Base-by-base conservation (phyloP, 2,113 vertebrate species). In the Gymnobelideus leadbeateri region DNA sequence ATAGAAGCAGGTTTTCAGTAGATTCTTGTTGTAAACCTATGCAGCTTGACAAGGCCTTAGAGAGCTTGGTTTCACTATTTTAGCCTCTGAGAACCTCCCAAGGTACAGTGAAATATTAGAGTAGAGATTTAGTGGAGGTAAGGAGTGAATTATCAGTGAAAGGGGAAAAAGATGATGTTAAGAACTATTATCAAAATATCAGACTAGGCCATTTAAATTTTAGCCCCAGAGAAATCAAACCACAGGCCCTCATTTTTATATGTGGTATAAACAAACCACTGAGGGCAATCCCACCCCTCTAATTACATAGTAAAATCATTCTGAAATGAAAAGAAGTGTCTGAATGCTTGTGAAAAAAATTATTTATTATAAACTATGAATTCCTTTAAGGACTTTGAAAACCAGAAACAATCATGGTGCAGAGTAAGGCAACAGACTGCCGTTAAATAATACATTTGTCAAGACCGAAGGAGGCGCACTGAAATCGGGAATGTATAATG, bases 211-310 rank as follows among this genome's bases (percentile, higher is more conserved):
- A 51, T 93, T 54, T 95, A 90, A 95, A 53, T 61, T 96, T 97
- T 49, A 95, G 89, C 31, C 51, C 91, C 6, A 46, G 89, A 96
- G 94, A 97, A 90, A 89, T 43, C 92, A 91, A 96, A 89, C 5
- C 46, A 94, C 0, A 53, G 0, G 89, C 91, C 54, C 1, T 12
- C 96, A 93, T 93, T n/a, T 91, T 94, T 93, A 55, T 26, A 52
- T 50, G 53, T 25, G 12, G 31, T 55, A 97, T 95, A 89, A 91
- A 16, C 94, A 96, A 96, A 61, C 57, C 37, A 2, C 0, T 84
- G 46, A 77, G 37, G 3, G 51, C 25, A 92, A 5, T 26, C 94
- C 31, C 46, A 3, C 51, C 12, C 24, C 91, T 97, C 94, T 51
- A 26, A 95, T 46, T 49, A 92, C 0, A n/a, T 9, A 96, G 46